A percentile compares a stretch with the other conserved stretches of the same genome.
Conservation (phyloP, 2,888 invertebrate genomes). For the Sinodicranocentrus sp. region DNA sequence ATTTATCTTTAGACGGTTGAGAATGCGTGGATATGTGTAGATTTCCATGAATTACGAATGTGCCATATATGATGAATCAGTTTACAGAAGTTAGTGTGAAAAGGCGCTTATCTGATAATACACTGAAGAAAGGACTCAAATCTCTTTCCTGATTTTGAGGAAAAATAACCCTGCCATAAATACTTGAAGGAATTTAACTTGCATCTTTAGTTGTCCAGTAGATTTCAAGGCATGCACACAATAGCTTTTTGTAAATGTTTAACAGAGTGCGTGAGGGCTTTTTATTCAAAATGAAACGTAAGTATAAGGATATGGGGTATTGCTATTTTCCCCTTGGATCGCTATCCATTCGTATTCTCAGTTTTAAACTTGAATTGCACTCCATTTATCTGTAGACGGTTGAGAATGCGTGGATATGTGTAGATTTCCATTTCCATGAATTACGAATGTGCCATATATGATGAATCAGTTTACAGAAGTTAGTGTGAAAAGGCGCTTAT, state of each 20-base stretch:
- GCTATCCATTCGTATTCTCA: no score
- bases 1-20: neutral
- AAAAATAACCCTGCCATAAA: neutral
- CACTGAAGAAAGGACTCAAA: neutral
- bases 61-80: neutral
- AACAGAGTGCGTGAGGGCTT: no score
- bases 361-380: no score
- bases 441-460: neutral
- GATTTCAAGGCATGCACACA: neutral
- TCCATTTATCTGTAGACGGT: no score
- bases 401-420: neutral
- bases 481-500: neutral
- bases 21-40: neutral
- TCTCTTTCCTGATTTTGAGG: neutral
- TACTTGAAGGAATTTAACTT: neutral
- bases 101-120: neutral
- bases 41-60: neutral
- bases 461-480: neutral
- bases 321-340: no score
- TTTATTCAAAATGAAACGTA: conserved; percentile 11
- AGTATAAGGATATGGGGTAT: neutral
- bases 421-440: neutral
- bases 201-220: neutral
- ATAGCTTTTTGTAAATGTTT: no score
- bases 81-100: neutral